Evolutionary conservation across 1,140 invertebrate genomes (phyloP).

Genomic region (Bathynomus jamesi): DNA sequence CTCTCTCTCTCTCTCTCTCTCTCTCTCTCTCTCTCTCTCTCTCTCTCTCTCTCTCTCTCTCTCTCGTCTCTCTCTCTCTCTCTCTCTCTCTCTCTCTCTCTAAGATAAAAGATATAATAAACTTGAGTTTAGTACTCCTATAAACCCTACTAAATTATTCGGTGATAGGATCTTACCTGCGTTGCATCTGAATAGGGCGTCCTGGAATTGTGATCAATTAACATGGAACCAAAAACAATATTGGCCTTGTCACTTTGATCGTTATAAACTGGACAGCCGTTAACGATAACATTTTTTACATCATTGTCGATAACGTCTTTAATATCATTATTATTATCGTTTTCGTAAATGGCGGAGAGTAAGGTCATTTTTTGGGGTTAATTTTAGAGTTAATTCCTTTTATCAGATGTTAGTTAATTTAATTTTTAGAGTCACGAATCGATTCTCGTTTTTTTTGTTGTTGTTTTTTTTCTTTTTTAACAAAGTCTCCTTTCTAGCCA

Average conservation of each 20-base stretch:
- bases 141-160: no score
- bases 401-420: not conserved
- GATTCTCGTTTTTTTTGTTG: not conserved
- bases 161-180: constrained; percentile 2
- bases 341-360: not conserved
- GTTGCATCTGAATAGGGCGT: constrained; percentile 17
- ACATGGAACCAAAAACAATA: constrained; percentile 3
- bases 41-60: no score
- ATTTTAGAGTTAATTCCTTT: not conserved
- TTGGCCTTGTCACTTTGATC: not conserved
- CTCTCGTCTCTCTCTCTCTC: no score
- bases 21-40: no score
- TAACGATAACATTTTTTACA: not conserved
- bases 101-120: no score
- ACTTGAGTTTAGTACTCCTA: no score
- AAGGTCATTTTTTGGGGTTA: not conserved
- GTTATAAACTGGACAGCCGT: no score
- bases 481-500: not conserved
- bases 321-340: not conserved
- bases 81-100: no score
- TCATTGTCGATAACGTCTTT: not conserved
- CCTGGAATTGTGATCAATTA: constrained; percentile 8
- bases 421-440: not conserved
- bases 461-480: not conserved
- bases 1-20: no score